A percentile compares a stretch with the other conserved stretches of the same genome.
phyloP scores from a whole-genome alignment of 2,888 invertebrate genomes.

The Hyalella azteca region DNA sequence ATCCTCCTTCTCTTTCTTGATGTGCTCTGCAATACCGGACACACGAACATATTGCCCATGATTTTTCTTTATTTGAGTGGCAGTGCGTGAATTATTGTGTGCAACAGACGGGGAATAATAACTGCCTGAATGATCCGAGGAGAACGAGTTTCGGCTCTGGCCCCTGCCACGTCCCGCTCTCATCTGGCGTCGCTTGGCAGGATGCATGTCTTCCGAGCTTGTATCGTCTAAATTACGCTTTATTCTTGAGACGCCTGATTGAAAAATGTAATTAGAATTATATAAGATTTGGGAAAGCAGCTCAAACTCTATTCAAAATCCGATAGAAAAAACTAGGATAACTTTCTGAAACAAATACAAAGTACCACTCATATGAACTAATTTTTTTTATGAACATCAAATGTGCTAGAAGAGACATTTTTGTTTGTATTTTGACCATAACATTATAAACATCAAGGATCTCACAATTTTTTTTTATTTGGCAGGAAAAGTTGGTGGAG shows the following conservation, averaged over 20 bases:
- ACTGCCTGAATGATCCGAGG: not conserved
- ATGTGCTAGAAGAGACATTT: too few relatives aligned
- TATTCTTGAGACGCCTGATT: not conserved
- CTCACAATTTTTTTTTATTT: too few relatives aligned
- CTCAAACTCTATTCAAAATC: too few relatives aligned
- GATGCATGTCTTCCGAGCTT: not conserved
- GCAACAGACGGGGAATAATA: not conserved
- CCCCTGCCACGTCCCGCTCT: not conserved
- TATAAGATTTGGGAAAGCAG: not conserved
- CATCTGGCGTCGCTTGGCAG: not conserved
- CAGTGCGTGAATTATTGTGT: conserved; percentile 4
- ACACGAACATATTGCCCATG: not conserved
- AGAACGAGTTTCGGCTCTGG: not conserved
- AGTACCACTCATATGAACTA: too few relatives aligned
- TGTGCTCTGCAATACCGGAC: not conserved
- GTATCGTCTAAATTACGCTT: not conserved
- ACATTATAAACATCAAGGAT: too few relatives aligned
- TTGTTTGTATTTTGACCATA: too few relatives aligned
- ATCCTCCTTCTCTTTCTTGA: conserved; percentile 15
- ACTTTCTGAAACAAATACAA: too few relatives aligned
- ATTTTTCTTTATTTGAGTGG: not conserved
- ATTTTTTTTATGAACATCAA: too few relatives aligned
- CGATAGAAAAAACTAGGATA: too few relatives aligned
- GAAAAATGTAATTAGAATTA: not conserved
- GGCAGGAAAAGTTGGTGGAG: too few relatives aligned